Base-by-base conservation (phyloP, 2,113 vertebrate species). In the Ornithorhynchus anatinus region DNA sequence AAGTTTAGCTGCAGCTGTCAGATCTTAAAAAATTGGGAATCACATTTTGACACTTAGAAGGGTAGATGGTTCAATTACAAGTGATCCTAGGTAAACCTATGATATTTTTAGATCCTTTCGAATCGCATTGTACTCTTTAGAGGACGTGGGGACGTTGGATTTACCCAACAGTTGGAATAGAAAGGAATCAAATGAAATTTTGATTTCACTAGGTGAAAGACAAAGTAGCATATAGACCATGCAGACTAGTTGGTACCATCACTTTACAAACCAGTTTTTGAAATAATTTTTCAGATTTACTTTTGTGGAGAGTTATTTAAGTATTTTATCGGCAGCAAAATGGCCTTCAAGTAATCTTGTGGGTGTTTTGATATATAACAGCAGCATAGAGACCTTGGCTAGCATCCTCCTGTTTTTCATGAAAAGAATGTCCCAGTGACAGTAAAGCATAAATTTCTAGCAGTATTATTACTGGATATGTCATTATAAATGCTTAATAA, bases 91-190 rank as follows among this genome's bases (percentile, higher is more conserved):
- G 88, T 82, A 86, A 91, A 87, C 85, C 78, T 54, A 69, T 12
- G 82, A 1, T 93, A 93, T 93, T 92, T 94, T 93, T 93, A 91
- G 89, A 82, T 53, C 59, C 76, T 80, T 86, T 82, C 87, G 85
- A 72, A 87, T 75, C 8, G 66, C 85, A 75, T 80, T 88, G 85
- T 89, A n/a, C 82, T 90, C 82, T 77, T 17, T 56, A 74, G 85
- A 76, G 68, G 84, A 72, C 77, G 68, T n/a, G 17, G 52, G 36
- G 80, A 58, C 69, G 43, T 39, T 19, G 5, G 57, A 64, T 57
- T 78, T 84, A 72, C 77, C 72, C 62, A 39, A 15, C 20, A 68
- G 29, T 69, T 6, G 4, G 47, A 81, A 69, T 52, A 15, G 83
- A 81, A 73, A 12, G 37, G 3, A 45, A 43, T 76, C 70, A 68